phyloP scores from a whole-genome alignment of 1,140 invertebrate genomes.

The Paralvinella palmiformis region DNA sequence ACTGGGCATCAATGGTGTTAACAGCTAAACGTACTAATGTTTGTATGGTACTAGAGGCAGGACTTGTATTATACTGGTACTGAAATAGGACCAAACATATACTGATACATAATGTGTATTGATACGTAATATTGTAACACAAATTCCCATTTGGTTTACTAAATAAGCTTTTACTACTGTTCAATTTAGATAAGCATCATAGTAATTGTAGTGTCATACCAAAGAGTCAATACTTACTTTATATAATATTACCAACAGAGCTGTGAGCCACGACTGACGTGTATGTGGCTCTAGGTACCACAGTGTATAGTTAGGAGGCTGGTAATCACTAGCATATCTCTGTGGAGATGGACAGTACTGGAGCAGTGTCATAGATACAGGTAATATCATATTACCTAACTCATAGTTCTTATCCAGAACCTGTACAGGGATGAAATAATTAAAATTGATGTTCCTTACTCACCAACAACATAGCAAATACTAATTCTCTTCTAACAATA shows the following conservation, averaged over 20 bases:
- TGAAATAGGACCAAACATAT: constrained; percentile 49
- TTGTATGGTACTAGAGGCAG: constrained; percentile 71
- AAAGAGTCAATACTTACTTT: constrained; percentile 62
- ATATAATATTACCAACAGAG: constrained; percentile 89
- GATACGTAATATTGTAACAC: too few relatives aligned
- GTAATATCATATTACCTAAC: constrained; percentile 79
- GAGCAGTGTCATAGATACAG: constrained; percentile 76
- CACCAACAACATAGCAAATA: too few relatives aligned
- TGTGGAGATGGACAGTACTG: constrained; percentile 80
- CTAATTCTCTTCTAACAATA: too few relatives aligned
- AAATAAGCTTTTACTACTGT: too few relatives aligned
- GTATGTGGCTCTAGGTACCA: constrained; percentile 80
- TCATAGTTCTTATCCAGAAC: constrained; percentile 89
- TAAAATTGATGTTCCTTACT: too few relatives aligned
- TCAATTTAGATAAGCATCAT: constrained; percentile 11
- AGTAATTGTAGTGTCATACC: neutral
- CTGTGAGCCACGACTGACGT: constrained; percentile 84
- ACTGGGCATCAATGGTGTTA: constrained; percentile 85
- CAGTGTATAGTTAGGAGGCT: constrained; percentile 68
- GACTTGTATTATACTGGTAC: constrained; percentile 85
- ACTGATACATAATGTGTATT: neutral
- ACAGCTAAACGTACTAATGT: constrained; percentile 84
- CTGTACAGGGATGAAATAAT: constrained; percentile 53
- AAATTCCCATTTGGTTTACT: too few relatives aligned
- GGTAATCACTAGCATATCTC: constrained; percentile 54